These are phyloP conservation scores for Zapornia atra DNA, from an alignment of 2,113 vertebrate species.

Conservation along the genomic window DNA sequence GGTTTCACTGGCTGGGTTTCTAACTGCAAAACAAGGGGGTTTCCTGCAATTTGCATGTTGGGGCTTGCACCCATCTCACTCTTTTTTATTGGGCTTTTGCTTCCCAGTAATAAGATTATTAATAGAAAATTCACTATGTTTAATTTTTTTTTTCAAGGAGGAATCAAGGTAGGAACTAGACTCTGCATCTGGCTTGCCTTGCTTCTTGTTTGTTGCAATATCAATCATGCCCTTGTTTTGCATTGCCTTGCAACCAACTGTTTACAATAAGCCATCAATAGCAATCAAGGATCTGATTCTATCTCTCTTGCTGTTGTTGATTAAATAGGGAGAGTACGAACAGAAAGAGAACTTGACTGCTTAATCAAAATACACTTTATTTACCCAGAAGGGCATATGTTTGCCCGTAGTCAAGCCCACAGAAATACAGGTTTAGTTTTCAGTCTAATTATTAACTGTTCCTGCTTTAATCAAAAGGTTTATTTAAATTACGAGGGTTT, in stretches of 20 bases:
- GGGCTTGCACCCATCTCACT: not conserved
- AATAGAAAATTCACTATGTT: not conserved
- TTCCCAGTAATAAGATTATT: not conserved
- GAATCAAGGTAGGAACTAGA: not conserved
- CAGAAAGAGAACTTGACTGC: not conserved
- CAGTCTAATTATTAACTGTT: not conserved
- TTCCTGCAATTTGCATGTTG: slow-evolving; percentile 14
- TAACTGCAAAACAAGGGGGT: slow-evolving; percentile 37
- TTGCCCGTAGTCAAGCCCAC: not conserved
- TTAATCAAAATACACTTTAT: slow-evolving; percentile 1
- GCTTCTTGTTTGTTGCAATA: not conserved
- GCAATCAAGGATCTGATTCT: slow-evolving; percentile 29
- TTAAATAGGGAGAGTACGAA: not conserved
- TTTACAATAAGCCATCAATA: slow-evolving; percentile 14
- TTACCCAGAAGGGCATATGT: not conserved
- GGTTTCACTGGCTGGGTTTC: not conserved
- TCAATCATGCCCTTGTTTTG: not conserved
- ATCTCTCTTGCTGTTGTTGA: slow-evolving; percentile 1
- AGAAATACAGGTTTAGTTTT: not conserved
- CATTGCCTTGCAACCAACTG: not conserved
- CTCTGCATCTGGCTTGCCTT: not conserved
- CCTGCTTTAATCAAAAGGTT: not conserved
- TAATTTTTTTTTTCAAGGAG: not conserved
- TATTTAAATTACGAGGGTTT: not conserved
- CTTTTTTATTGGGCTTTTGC: not conserved